Conservation (phyloP, 1,140 invertebrate species). For the Lineus longissimus region DNA sequence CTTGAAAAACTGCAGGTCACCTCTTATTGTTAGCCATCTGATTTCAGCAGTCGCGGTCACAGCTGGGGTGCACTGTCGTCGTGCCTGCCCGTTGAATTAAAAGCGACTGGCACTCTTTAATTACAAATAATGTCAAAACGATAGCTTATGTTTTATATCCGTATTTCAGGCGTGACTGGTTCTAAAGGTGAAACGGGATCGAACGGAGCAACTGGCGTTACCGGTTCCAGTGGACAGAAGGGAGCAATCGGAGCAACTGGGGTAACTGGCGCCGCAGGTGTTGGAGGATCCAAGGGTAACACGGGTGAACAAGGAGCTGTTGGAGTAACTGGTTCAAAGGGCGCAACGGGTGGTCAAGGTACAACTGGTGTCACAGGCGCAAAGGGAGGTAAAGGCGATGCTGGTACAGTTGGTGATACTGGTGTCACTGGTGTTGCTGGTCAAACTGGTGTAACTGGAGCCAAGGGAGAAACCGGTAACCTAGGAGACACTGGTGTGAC, state of each 20-base stretch:
- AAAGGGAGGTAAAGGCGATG: conserved; percentile 6
- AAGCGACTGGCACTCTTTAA: not conserved
- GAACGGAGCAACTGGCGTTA: not conserved
- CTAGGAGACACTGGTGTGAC: conserved; percentile 12
- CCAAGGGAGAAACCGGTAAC: conserved; percentile 10
- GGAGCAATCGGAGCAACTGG: conserved; percentile 10
- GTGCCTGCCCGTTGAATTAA: not conserved
- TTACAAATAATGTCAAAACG: no score
- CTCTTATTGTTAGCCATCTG: no score
- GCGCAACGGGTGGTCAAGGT: conserved; percentile 11
- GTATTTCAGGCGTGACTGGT: no score
- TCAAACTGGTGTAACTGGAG: conserved; percentile 10
- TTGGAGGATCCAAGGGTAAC: conserved; percentile 9
- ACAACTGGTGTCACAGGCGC: conserved; percentile 6
- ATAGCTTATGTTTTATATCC: no score
- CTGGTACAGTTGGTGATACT: conserved; percentile 10
- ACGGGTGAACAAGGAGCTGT: conserved; percentile 10
- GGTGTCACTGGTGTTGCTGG: conserved; percentile 12
- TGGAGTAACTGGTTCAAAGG: conserved; percentile 3
- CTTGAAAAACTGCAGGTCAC: no score
- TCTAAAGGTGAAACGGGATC: conserved; percentile 4
- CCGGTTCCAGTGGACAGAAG: conserved; percentile 9
- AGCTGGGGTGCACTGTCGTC: not conserved
- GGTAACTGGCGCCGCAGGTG: conserved; percentile 9
- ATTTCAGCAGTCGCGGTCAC: not conserved